Base-by-base conservation (phyloP, 2,797 vertebrate species). In the Syncerus caffer region DNA sequence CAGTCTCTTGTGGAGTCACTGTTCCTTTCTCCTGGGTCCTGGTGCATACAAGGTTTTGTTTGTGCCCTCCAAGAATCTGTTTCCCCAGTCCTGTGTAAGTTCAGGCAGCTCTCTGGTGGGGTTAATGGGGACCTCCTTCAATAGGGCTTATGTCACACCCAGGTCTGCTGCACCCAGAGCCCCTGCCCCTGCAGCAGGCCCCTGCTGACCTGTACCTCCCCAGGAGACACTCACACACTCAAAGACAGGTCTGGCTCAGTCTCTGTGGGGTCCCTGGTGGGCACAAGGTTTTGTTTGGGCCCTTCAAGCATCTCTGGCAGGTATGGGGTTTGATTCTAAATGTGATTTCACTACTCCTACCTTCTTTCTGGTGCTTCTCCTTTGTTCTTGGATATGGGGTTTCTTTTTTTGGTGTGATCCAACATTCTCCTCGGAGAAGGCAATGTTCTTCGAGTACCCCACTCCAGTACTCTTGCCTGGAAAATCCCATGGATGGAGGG, bases 131-230 rank as follows among this genome's bases (percentile, higher is more conserved):
- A 67, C 31, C 31, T 34, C 62, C 16, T 67, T 19, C 62, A 67
- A 19, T 7, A 19, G 8, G 62, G 62, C 62, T 67, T 67, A 34
- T 10, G 31, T 2, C 62, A 64, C 7, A n/a, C 62, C 16, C 62
- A 64, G 62, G 31, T n/a, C 31, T 64, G 31, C 0, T n/a, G 31
- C 60, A 64, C 62, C 31, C 62, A 19, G 31, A 64, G 31, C 19
- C 9, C n/a, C n/a, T 38, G 9, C 4, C n/a, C n/a, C 64, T 38
- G n/a, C 1, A 0, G n/a, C n/a, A 71, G n/a, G n/a, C 64, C 5
- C 1, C 64, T 71, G n/a, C 19, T 71, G 64, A 23, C 10, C n/a
- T 0, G 0, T 3, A 3, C n/a, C 19, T 38, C 64, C 10, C 0
- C 64, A 21, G 34, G 19, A 71, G 64, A 38, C 4, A 21, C 19